These are phyloP conservation scores for Elmis aenea DNA, from an alignment of 2,888 invertebrate genomes.

Conservation along the genomic window DNA sequence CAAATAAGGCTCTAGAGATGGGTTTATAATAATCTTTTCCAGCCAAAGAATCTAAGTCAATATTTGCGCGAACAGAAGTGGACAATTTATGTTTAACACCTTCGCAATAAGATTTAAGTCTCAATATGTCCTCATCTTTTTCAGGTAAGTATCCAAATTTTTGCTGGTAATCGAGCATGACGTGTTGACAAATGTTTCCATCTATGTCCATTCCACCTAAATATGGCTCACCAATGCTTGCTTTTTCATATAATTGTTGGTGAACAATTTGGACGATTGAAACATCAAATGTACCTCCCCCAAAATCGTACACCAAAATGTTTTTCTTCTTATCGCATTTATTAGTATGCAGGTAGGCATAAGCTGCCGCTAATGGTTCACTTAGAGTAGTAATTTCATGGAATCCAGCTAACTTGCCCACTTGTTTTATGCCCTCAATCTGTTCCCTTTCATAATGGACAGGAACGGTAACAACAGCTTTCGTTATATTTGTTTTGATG, in stretches of 20 bases:
- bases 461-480: constrained; percentile 86
- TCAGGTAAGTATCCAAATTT: constrained; percentile 74
- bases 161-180: constrained; percentile 87
- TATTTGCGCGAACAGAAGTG: constrained; percentile 83
- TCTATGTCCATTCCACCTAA: constrained; percentile 93
- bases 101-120: constrained; percentile 89
- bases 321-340: constrained; percentile 76
- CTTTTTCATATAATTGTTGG: constrained; percentile 88
- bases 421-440: constrained; percentile 88
- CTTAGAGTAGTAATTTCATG: constrained; percentile 90
- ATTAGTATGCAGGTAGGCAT: constrained; percentile 87
- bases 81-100: constrained; percentile 82
- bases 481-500: constrained; percentile 75
- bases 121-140: constrained; percentile 86
- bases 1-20: constrained; percentile 93
- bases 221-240: constrained; percentile 92
- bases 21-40: constrained; percentile 95
- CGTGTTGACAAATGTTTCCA: constrained; percentile 84
- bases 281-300: constrained; percentile 93
- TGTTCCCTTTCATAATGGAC: constrained; percentile 91
- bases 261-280: constrained; percentile 93
- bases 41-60: constrained; percentile 94
- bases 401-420: constrained; percentile 85
- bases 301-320: constrained; percentile 74
- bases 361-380: constrained; percentile 87